These are phyloP conservation scores for Opisthocomus hoazin DNA, from an alignment of 2,113 vertebrate genomes.

Conservation along the genomic window DNA sequence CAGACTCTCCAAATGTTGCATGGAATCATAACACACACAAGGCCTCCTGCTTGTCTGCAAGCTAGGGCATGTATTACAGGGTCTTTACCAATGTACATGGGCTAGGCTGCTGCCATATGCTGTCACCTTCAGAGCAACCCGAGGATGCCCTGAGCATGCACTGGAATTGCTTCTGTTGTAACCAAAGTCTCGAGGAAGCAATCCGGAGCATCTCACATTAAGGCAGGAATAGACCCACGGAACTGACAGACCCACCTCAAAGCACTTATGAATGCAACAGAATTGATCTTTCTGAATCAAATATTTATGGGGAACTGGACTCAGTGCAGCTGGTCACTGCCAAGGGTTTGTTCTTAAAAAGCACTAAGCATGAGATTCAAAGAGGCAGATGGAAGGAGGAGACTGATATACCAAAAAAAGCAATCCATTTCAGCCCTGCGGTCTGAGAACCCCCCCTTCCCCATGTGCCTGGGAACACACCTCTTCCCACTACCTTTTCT, in stretches of 20 bases:
- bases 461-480: neutral
- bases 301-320: conserved; percentile 13
- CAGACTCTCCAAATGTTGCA: neutral
- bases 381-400: neutral
- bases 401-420: neutral
- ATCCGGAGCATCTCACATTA: neutral
- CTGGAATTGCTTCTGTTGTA: neutral
- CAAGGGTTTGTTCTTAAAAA: conserved; percentile 39
- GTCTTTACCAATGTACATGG: accelerated
- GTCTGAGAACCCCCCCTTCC: neutral
- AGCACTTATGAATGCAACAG: neutral
- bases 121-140: neutral
- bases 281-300: conserved; percentile 12
- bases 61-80: neutral
- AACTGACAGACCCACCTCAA: neutral
- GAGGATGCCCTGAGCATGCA: neutral
- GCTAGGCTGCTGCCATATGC: neutral
- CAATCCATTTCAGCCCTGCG: neutral
- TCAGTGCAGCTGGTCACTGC: accelerated
- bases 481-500: neutral
- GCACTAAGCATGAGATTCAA: neutral
- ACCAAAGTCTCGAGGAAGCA: neutral
- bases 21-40: neutral
- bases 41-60: neutral
- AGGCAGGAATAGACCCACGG: accelerated